phyloP scores from a whole-genome alignment of 2,113 vertebrate species.

The Acrocephalus arundinaceus region DNA sequence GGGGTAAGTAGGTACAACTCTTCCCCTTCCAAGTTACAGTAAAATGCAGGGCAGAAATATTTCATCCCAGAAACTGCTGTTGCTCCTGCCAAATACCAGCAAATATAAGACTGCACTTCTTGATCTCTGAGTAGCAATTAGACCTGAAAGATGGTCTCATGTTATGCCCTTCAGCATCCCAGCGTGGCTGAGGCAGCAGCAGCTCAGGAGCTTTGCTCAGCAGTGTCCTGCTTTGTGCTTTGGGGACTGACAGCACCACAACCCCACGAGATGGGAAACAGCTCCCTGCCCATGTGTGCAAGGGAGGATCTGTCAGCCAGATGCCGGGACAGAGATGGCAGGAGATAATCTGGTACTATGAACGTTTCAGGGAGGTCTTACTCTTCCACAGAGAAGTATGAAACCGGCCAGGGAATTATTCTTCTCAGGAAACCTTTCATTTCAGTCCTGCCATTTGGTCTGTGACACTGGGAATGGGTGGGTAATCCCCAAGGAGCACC shows the following conservation, averaged over 20 bases:
- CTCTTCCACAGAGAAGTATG: not conserved
- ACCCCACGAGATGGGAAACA: not conserved
- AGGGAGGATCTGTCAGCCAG: not conserved
- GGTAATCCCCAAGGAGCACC: conserved; percentile 14
- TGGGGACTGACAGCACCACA: not conserved
- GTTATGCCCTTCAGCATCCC: not conserved
- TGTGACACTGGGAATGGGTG: not conserved
- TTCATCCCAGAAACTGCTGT: not conserved
- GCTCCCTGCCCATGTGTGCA: not conserved
- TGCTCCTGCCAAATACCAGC: not conserved
- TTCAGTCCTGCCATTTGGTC: not conserved
- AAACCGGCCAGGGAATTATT: not conserved
- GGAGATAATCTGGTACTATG: not conserved
- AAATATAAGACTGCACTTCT: not conserved
- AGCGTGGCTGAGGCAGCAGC: not conserved
- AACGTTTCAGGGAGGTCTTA: not conserved
- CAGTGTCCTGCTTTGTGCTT: not conserved
- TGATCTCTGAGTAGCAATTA: not conserved
- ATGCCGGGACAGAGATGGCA: not conserved
- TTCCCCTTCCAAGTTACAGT: not conserved
- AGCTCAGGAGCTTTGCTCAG: not conserved
- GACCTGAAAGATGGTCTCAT: not conserved
- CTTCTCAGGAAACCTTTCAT: not conserved
- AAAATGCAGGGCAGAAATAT: not conserved
- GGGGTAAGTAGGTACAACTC: not conserved